Evolutionary conservation across 2,797 vertebrate genomes (phyloP).

Genomic region (Botia almorhae): DNA sequence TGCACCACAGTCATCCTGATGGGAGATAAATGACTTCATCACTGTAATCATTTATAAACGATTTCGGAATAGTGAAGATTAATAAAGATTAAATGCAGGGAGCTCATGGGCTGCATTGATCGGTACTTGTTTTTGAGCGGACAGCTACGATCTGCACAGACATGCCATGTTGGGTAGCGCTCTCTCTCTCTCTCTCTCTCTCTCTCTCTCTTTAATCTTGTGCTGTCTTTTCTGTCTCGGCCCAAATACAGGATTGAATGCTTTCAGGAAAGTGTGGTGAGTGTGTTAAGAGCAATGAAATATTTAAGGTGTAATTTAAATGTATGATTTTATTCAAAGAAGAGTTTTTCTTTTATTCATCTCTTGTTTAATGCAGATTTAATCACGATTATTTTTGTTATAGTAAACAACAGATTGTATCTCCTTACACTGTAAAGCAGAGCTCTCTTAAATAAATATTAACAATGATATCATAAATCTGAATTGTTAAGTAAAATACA

Average conservation of each 20-base stretch:
- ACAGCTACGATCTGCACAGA: slow-evolving; percentile 76
- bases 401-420: slow-evolving; percentile 71
- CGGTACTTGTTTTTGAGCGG: slow-evolving; percentile 57
- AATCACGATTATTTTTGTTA: slow-evolving; percentile 62
- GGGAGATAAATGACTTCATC: slow-evolving; percentile 77
- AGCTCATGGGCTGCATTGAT: slow-evolving; percentile 65
- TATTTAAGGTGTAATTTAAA: slow-evolving; percentile 57
- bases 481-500: too few relatives aligned
- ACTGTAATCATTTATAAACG: not conserved
- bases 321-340: slow-evolving; percentile 63
- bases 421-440: slow-evolving; percentile 73
- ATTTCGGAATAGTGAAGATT: not conserved
- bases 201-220: slow-evolving; percentile 16
- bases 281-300: slow-evolving; percentile 58
- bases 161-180: slow-evolving; percentile 58
- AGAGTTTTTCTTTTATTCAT: slow-evolving; percentile 44
- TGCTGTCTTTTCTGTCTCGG: not conserved
- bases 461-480: slow-evolving; percentile 28
- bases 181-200: slow-evolving; percentile 30
- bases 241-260: slow-evolving; percentile 1
- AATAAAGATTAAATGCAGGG: slow-evolving; percentile 22
- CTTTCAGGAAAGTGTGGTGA: slow-evolving; percentile 36
- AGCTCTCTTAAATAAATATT: slow-evolving; percentile 81
- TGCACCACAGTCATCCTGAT: slow-evolving; percentile 84
- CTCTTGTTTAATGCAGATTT: slow-evolving; percentile 59